Evolutionary conservation across 1,140 invertebrate species (phyloP).

Genomic region (Apis florea): DNA sequence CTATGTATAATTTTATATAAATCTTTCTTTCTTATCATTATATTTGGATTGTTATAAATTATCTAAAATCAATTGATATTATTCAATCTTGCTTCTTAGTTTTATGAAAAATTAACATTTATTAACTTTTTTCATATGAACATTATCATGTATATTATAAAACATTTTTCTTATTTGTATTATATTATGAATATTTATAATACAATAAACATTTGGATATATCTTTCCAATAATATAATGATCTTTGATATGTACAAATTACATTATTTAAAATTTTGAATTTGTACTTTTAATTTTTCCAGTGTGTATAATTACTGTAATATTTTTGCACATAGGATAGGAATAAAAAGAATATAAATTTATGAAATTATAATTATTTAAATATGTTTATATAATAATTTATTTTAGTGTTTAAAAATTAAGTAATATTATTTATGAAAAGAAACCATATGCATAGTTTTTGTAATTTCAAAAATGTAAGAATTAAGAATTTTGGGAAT

Average conservation of each 20-base stretch:
- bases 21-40: constrained; percentile 2
- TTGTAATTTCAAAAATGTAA: constrained; percentile 20
- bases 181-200: constrained; percentile 16
- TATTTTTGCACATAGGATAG: constrained; percentile 7
- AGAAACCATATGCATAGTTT: constrained; percentile 22
- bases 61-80: not conserved
- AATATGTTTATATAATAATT: constrained; percentile 33
- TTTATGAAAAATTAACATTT: not conserved
- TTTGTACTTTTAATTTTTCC: constrained; percentile 30
- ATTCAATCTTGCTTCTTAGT: not conserved
- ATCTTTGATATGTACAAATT: constrained; percentile 30
- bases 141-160: constrained; percentile 3
- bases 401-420: constrained; percentile 19
- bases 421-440: constrained; percentile 21
- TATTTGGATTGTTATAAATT: constrained; percentile 8
- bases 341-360: not conserved
- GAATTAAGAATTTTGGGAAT: not conserved
- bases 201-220: constrained; percentile 27
- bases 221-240: constrained; percentile 13
- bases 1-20: constrained; percentile 6
- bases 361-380: constrained; percentile 26
- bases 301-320: constrained; percentile 24
- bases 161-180: constrained; percentile 9
- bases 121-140: not conserved
- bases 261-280: constrained; percentile 13